These are phyloP conservation scores for Erithacus rubecula DNA, from an alignment of 2,797 vertebrate genomes.

Conservation along the genomic window DNA sequence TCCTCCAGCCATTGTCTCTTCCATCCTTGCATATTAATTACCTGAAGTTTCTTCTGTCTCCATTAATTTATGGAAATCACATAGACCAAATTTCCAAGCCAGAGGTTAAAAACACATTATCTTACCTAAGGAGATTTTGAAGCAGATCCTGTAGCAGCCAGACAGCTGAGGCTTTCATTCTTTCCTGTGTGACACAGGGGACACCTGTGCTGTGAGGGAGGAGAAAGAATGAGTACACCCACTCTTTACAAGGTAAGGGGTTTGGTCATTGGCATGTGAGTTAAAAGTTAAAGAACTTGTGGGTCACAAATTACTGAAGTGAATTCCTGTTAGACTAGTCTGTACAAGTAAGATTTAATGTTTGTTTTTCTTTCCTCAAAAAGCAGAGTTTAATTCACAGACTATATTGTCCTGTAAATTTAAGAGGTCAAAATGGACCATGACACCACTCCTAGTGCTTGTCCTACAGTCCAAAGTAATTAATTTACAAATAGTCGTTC, in stretches of 20 bases:
- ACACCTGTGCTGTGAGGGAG: rapidly evolving
- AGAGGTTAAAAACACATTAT: neutral
- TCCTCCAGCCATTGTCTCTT: neutral
- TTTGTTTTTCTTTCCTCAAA: neutral
- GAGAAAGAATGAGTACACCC: neutral
- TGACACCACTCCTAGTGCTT: neutral
- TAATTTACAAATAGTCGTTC: neutral
- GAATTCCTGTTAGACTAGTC: neutral
- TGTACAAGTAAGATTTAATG: neutral
- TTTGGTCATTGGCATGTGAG: rapidly evolving
- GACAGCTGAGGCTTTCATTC: neutral
- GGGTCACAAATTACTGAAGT: neutral
- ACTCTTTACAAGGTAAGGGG: neutral
- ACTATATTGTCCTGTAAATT: neutral
- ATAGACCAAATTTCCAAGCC: neutral
- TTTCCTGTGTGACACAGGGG: neutral
- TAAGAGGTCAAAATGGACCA: neutral
- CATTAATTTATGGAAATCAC: neutral
- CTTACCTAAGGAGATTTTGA: neutral
- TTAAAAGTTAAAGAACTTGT: neutral
- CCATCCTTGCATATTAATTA: neutral
- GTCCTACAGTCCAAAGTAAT: neutral
- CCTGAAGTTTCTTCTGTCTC: neutral
- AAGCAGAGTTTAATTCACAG: neutral
- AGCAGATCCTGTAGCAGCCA: neutral